Percentiles rank a stretch among this genome's conserved stretches.
Conservation (phyloP, 2,888 invertebrate genomes). For the Periphyllus acericola region DNA sequence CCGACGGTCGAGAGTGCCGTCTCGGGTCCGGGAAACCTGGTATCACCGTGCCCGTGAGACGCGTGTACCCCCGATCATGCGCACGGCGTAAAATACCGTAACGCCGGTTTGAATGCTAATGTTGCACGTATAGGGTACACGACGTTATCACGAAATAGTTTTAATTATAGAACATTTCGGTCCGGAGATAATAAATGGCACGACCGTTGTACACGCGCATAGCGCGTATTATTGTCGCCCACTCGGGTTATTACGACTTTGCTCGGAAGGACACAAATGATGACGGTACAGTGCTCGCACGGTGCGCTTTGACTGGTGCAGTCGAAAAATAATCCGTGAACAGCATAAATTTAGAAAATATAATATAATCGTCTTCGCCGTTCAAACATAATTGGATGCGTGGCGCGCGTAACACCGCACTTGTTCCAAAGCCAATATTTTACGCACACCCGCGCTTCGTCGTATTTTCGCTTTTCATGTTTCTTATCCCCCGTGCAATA, state of each 20-base stretch:
- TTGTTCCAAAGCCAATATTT: constrained; percentile 21
- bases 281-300: neutral
- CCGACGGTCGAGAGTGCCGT: no score
- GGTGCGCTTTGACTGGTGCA: constrained; percentile 1
- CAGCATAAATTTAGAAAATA: constrained; percentile 25
- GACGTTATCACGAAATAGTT: neutral
- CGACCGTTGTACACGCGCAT: neutral
- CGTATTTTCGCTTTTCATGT: neutral
- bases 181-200: neutral
- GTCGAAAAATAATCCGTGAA: constrained; percentile 40
- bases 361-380: neutral
- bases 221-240: neutral
- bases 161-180: neutral
- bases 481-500: neutral
- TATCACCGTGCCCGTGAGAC: no score
- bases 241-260: neutral
- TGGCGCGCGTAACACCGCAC: no score
- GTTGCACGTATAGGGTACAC: no score
- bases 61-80: no score
- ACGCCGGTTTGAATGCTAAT: no score
- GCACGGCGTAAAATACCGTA: no score
- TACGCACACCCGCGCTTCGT: neutral
- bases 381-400: constrained; percentile 11
- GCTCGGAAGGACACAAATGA: constrained; percentile 4
- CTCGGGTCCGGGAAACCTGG: no score